Percentiles rank a stretch among this genome's conserved stretches.
Evolutionary conservation across 2,888 invertebrate species (phyloP).

Genomic region (Lithophane socia): DNA sequence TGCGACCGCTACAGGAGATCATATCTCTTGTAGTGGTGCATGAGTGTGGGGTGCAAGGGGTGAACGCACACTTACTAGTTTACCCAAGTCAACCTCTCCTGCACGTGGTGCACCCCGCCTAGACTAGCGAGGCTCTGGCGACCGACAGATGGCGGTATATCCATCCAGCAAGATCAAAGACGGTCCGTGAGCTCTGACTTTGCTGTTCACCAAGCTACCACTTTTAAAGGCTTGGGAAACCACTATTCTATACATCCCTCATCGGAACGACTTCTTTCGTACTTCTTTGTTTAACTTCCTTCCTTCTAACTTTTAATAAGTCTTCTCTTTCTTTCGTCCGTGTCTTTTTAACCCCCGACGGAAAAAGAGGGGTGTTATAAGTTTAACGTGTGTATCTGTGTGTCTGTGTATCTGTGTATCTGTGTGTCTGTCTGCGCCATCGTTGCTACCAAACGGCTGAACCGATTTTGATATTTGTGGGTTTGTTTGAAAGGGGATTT

Average conservation of each 20-base stretch:
- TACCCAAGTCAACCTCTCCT: conserved; percentile 50
- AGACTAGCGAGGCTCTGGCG: conserved; percentile 46
- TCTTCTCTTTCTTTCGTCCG: neutral
- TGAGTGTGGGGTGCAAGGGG: conserved; percentile 51
- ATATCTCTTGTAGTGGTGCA: conserved; percentile 22
- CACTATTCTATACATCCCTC: neutral
- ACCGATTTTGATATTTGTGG: too few relatives aligned
- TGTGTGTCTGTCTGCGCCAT: too few relatives aligned
- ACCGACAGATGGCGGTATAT: conserved; percentile 25
- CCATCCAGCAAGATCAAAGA: neutral
- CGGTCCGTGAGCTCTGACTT: neutral
- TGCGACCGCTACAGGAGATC: conserved; percentile 15
- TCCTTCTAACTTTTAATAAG: neutral
- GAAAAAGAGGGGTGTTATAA: too few relatives aligned
- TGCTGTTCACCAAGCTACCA: neutral
- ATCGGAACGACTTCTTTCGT: neutral
- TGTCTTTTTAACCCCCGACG: too few relatives aligned
- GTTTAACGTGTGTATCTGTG: too few relatives aligned
- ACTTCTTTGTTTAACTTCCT: neutral
- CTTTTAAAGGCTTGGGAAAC: neutral
- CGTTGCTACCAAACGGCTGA: too few relatives aligned
- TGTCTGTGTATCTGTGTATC: too few relatives aligned
- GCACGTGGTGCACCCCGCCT: conserved; percentile 53
- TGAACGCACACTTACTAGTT: neutral
- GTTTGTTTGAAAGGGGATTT: too few relatives aligned